A percentile compares a stretch with the other conserved stretches of the same genome.
Conservation (phyloP, 2,888 invertebrate species). For the Mythimna vitellina region DNA sequence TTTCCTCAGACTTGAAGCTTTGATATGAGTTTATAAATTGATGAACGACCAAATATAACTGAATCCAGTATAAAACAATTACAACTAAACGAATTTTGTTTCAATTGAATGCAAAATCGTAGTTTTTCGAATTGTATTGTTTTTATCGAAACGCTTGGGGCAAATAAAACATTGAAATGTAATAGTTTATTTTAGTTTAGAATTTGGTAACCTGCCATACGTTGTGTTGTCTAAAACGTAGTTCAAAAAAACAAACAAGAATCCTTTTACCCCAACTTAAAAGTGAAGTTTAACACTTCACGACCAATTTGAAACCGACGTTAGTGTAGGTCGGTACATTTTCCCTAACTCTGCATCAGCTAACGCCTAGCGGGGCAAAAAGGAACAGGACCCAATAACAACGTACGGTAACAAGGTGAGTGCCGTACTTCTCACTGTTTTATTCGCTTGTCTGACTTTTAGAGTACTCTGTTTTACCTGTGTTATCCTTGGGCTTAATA, state of each 20-base stretch:
- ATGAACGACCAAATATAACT: not conserved
- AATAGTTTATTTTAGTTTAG: slow-evolving; percentile 1
- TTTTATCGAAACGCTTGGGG: slow-evolving; percentile 10
- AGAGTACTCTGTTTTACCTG: slow-evolving; percentile 55
- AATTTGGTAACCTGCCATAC: not conserved
- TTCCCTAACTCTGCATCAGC: slow-evolving; percentile 50
- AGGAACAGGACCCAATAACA: slow-evolving; percentile 58
- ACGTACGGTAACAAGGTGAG: slow-evolving; percentile 58
- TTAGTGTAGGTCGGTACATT: slow-evolving; percentile 43
- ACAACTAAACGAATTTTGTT: slow-evolving; percentile 20
- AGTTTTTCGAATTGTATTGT: slow-evolving; percentile 2
- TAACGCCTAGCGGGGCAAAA: slow-evolving; percentile 56
- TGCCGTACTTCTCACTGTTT: slow-evolving; percentile 58
- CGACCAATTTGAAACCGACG: slow-evolving; percentile 37
- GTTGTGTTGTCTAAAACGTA: slow-evolving; percentile 5
- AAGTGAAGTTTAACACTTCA: slow-evolving; percentile 43
- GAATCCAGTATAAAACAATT: slow-evolving; percentile 6
- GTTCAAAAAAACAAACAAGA: slow-evolving; percentile 11
- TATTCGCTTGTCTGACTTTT: slow-evolving; percentile 64
- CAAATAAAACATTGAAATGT: slow-evolving; percentile 16
- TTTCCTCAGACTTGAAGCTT: not conserved
- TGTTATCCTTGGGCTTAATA: slow-evolving; percentile 54
- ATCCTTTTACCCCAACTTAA: slow-evolving; percentile 31
- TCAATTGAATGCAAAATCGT: slow-evolving; percentile 17
- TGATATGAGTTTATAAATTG: not conserved